Percentiles rank a stretch among this genome's conserved stretches.
Conservation (phyloP, 2,113 vertebrate genomes). For the Petromus typicus region DNA sequence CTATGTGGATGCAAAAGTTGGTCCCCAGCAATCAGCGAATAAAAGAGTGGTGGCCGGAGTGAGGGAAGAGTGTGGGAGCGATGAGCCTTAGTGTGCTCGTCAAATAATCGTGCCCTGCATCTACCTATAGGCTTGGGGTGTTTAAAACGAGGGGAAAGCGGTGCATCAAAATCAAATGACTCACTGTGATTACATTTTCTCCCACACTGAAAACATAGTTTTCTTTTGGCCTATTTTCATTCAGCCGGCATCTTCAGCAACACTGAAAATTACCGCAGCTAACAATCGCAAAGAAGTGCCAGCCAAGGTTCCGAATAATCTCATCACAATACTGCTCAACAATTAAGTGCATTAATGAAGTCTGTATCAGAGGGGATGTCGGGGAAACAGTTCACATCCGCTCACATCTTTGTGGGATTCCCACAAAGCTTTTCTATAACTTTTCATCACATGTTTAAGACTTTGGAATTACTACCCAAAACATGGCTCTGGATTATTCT, state of each 20-base stretch:
- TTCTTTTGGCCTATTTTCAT: conserved; percentile 70
- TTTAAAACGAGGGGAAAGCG: conserved; percentile 40
- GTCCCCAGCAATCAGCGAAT: neutral
- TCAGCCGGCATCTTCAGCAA: conserved; percentile 66
- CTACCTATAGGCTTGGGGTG: conserved; percentile 63
- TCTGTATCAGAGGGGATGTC: conserved; percentile 60
- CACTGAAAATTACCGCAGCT: conserved; percentile 72
- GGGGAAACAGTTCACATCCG: conserved; percentile 67
- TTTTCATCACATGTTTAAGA: neutral
- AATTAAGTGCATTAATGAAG: conserved; percentile 84
- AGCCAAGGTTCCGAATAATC: conserved; percentile 80
- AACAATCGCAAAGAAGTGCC: conserved; percentile 72
- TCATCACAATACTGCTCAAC: conserved; percentile 77
- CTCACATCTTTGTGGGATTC: neutral
- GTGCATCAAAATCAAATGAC: conserved; percentile 81
- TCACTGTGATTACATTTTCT: conserved; percentile 68
- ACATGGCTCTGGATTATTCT: neutral
- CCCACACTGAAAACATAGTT: conserved; percentile 62
- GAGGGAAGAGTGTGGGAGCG: neutral
- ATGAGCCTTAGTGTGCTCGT: neutral
- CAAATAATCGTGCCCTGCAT: conserved; percentile 22
- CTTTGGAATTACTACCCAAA: neutral
- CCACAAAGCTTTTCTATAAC: neutral
- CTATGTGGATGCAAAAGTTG: no score
- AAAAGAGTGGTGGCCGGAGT: neutral